Evolutionary conservation across 1,140 invertebrate genomes (phyloP), one percentile per base, ranked within the genome.

Genomic region (Caenorhabditis latens): DNA sequence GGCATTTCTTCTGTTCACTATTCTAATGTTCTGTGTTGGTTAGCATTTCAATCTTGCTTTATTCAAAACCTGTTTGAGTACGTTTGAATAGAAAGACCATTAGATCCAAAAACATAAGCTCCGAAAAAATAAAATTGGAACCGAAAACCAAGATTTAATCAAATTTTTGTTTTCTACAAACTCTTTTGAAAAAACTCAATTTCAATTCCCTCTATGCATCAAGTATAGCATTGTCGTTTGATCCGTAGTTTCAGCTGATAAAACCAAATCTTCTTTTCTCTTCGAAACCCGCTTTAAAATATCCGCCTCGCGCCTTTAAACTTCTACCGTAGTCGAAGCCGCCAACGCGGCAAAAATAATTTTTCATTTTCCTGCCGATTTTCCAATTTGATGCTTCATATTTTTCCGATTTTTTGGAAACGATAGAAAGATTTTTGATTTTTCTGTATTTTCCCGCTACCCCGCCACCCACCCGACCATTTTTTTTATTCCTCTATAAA

Each of bases 251-350:
- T 9, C 8, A 50, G 14, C 8, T 11, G 14, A 50, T 11, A 50
- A 50, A 11, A 50, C 50, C 0, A 16, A 8, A 11, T 14, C 21
- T 4, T 16, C 14, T 71, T 71, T 46, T 71, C 42, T 8, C 24
- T 32, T n/a, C n/a, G 46, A 19, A 46, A 21, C 9, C 65, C 42
- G 9, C 65, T 19, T 4, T 19, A 71, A 16, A 46, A 46, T 71
- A 61, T 16, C n/a, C 24, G 46, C 46, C 14, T 4, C 53, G 71
- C 71, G 71, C 71, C 71, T 79, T 79, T 79, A 79, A 79, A n/a
- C 24, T 13, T 21, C 42, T 21, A 79, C 71, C 7, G 71, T 79
- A 79, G 16, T 46, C 24, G 0, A 2, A 2, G n/a, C 46, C 46
- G 43, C 71, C 43, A 79, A 79, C 71, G 71, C 71, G 71, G 46